Evolutionary conservation across 1,140 invertebrate species (phyloP), one percentile per base, ranked within the genome.

Genomic region (Drosophila asahinai): DNA sequence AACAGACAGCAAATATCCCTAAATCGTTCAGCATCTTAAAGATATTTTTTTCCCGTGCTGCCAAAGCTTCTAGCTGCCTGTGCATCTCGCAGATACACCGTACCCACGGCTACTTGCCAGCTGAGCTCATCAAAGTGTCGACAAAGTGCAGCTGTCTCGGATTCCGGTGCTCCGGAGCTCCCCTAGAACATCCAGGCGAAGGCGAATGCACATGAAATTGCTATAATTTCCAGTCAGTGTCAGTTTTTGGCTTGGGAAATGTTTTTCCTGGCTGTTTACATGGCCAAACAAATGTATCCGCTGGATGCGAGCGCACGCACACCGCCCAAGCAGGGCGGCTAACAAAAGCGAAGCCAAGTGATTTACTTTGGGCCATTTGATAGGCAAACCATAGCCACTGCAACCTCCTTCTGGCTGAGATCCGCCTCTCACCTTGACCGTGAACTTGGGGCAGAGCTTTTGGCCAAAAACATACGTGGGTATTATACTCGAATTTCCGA

Each of bases 111-210:
- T 54, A 54, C 70, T 65, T 73, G 78, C 78, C 61, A 77, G 48
- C 77, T 68, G 74, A 83, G 81, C 81, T 84, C 77, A 84, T 84
- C 81, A 84, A 84, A 78, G 73, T 84, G 81, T 86, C 79, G 75
- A 86, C 83, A 86, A 62, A 77, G 51, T 73, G 81, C 81, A 84
- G 81, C 72, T 83, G 81, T 45, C 54, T 48, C 19, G 54, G 52
- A 55, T 55, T 55, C 52, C 52, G 30, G 55, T 42, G 64, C 65
- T 47, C 22, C 43, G 40, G 27, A 22, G 52, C 17, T 49, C n/a
- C 52, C 45, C 65, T 58, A 45, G 66, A 51, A 72, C 73, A 58
- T 36, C 33, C 33, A 11, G 33, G 9, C 33, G 33, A 36, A 36
- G 33, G 33, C 33, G 33, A 33, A 8, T 33, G 54, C 27, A 61